These are phyloP conservation scores for Macroramphosus scolopax DNA, from an alignment of 2,797 vertebrate genomes.

Conservation along the genomic window DNA sequence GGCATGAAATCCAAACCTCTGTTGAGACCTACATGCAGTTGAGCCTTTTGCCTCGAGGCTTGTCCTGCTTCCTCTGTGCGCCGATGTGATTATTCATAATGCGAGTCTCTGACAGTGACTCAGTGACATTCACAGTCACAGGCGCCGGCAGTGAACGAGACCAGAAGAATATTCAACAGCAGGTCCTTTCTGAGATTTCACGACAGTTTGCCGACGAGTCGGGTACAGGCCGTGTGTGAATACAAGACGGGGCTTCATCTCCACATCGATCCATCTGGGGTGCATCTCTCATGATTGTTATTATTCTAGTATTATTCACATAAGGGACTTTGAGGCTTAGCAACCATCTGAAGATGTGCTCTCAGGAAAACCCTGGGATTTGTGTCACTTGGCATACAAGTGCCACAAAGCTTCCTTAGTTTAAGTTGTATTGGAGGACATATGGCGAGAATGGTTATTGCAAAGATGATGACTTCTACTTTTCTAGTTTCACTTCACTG, in stretches of 20 bases:
- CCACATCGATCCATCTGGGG: slow-evolving; percentile 1
- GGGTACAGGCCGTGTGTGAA: slow-evolving; percentile 6
- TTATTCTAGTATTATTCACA: no score
- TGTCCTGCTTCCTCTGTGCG: slow-evolving; percentile 17
- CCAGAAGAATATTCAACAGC: slow-evolving; percentile 16
- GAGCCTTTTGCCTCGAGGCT: slow-evolving; percentile 6
- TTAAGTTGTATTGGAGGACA: no score
- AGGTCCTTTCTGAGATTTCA: slow-evolving; percentile 15
- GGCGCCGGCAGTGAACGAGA: slow-evolving; percentile 14
- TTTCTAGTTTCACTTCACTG: no score
- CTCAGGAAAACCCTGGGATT: no score
- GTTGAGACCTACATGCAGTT: slow-evolving; percentile 23
- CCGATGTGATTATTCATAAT: slow-evolving; percentile 22
- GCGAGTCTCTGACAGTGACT: slow-evolving; percentile 14
- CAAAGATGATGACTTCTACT: no score
- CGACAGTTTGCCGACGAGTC: slow-evolving; percentile 14
- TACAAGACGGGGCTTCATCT: neutral
- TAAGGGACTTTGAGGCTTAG: no score
- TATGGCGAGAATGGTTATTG: no score
- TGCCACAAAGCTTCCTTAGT: no score
- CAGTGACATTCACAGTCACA: slow-evolving; percentile 29
- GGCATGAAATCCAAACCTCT: slow-evolving; percentile 9
- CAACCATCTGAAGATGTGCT: no score
- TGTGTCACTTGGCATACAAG: no score
- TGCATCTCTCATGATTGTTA: neutral